phyloP scores from a whole-genome alignment of 2,113 vertebrate genomes.

The Pedionomus torquatus region DNA sequence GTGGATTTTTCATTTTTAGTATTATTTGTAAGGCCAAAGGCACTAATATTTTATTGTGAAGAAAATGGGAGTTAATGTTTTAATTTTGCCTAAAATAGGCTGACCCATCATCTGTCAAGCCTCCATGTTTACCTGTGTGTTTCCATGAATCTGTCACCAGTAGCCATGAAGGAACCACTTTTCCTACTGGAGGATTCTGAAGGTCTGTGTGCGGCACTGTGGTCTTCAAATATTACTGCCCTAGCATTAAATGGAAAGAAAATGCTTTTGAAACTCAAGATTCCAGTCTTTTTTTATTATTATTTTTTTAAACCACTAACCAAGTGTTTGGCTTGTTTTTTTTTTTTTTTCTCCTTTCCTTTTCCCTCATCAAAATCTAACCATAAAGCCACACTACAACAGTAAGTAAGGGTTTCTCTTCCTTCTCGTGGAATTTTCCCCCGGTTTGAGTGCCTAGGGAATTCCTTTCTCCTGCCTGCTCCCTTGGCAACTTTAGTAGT shows the following conservation, averaged over 20 bases:
- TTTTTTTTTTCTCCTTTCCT: not conserved
- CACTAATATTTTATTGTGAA: not conserved
- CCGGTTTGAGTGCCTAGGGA: not conserved
- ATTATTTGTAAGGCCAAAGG: not conserved
- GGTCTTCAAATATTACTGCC: not conserved
- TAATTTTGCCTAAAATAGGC: not conserved
- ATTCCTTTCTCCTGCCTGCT: not conserved
- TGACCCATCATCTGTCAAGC: not conserved
- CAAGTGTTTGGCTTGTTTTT: not conserved
- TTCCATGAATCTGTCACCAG: not conserved
- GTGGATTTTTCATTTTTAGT: not conserved
- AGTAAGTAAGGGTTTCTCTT: not conserved
- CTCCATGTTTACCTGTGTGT: not conserved
- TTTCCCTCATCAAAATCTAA: not conserved
- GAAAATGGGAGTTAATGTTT: not conserved
- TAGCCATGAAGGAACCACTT: not conserved
- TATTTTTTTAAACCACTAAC: not conserved
- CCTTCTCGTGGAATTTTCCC: not conserved
- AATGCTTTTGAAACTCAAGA: not conserved
- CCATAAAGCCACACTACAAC: not conserved
- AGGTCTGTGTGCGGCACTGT: not conserved
- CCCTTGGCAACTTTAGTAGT: not conserved
- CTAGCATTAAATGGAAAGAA: not conserved
- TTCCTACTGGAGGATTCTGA: not conserved
- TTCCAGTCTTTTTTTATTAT: too few relatives aligned